Evolutionary conservation across 2,888 invertebrate species (phyloP).

Genomic region (Gryllus longicercus): DNA sequence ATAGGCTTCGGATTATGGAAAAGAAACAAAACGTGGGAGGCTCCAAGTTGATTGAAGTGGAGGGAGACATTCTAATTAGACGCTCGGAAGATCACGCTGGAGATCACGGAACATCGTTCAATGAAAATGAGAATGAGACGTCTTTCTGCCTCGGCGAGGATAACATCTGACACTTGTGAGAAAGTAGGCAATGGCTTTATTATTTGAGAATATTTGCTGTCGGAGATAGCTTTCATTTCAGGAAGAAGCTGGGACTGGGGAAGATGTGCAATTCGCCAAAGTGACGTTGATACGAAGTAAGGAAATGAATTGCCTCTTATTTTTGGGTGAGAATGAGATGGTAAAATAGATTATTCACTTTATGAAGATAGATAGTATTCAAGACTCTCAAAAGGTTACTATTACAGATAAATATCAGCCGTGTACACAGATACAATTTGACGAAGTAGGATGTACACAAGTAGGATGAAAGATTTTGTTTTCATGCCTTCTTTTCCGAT

Average conservation of each 20-base stretch:
- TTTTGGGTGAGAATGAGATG: no score
- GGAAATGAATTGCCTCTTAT: no score
- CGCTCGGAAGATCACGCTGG: neutral
- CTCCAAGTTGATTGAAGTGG: neutral
- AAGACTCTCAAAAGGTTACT: no score
- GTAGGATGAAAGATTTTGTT: no score
- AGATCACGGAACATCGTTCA: slow-evolving; percentile 1
- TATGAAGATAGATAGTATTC: no score
- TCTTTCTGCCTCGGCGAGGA: neutral
- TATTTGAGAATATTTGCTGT: neutral
- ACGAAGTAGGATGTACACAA: no score
- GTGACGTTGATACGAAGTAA: no score
- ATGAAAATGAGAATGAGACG: slow-evolving; percentile 17
- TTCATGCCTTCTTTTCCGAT: no score
- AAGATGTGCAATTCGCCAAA: no score
- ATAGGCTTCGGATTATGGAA: neutral
- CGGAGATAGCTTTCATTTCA: neutral
- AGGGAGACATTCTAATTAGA: slow-evolving; percentile 7
- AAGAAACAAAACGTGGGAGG: neutral
- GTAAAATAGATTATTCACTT: no score
- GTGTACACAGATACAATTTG: no score
- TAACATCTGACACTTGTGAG: slow-evolving; percentile 1
- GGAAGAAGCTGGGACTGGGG: neutral
- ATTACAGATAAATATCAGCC: no score
- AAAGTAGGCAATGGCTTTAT: neutral